Percentiles rank a stretch among this genome's conserved stretches.
Evolutionary conservation across 2,797 vertebrate genomes (phyloP).

Genomic region (Pseudomugil tenellus): DNA sequence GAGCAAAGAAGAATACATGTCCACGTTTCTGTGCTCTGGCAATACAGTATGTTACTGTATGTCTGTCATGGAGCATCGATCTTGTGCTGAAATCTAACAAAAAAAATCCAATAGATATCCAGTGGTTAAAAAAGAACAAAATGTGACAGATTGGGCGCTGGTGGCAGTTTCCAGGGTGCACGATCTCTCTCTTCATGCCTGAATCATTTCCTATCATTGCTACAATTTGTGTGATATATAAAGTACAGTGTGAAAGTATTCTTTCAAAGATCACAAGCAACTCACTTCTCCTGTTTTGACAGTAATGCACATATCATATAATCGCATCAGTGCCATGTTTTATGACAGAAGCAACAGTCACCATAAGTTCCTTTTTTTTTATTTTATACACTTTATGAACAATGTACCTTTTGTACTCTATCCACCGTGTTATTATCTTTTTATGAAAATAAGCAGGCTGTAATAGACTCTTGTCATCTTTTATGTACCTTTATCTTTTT

Average conservation of each 20-base stretch:
- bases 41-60: conserved; percentile 18
- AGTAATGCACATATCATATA: conserved; percentile 53
- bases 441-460: conserved; percentile 73
- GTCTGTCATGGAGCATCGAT: conserved; percentile 65
- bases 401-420: conserved; percentile 68
- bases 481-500: conserved; percentile 65
- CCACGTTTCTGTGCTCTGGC: conserved; percentile 34
- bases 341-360: conserved; percentile 58
- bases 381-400: conserved; percentile 64
- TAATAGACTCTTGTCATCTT: conserved; percentile 65
- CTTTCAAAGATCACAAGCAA: conserved; percentile 51
- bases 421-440: conserved; percentile 66
- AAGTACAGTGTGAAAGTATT: conserved; percentile 61
- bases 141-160: conserved; percentile 66
- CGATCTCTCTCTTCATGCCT: conserved; percentile 29
- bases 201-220: conserved; percentile 60
- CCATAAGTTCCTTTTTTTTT: conserved; percentile 64
- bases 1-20: conserved; percentile 25
- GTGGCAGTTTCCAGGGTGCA: conserved; percentile 57
- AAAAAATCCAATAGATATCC: conserved; percentile 41
- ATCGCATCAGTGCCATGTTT: conserved; percentile 63
- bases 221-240: conserved; percentile 43
- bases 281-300: conserved; percentile 65
- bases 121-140: conserved; percentile 69
- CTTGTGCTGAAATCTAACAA: conserved; percentile 62